phyloP scores from a whole-genome alignment of 1,140 invertebrate species.

The Drosophila sproati region DNA sequence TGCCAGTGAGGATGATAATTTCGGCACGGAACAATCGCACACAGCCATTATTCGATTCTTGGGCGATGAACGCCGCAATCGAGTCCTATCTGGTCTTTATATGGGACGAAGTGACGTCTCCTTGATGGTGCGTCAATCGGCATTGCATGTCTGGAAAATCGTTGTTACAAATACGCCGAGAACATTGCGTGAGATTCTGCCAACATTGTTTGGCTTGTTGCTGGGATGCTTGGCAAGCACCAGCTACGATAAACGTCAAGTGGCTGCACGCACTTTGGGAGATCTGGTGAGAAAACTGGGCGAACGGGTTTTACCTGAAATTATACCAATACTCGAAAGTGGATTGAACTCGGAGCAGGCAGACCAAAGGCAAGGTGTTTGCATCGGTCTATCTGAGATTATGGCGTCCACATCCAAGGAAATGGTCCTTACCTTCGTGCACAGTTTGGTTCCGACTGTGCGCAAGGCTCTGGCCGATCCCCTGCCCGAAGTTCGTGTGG shows the following conservation, averaged over 20 bases:
- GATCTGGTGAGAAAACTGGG: conserved; percentile 99
- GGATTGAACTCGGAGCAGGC: conserved; percentile 95
- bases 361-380: conserved; percentile 98
- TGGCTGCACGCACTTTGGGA: conserved; percentile 97
- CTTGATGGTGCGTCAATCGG: conserved; percentile 97
- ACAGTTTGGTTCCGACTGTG: conserved; percentile 98
- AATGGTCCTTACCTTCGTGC: conserved; percentile 96
- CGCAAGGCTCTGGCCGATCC: conserved; percentile 97
- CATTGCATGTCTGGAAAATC: conserved; percentile 99
- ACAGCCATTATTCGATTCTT: conserved; percentile 94
- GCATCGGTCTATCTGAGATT: conserved; percentile 99
- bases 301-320: conserved; percentile 98
- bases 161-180: conserved; percentile 98
- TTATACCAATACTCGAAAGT: conserved; percentile 98
- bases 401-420: conserved; percentile 98
- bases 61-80: conserved; percentile 94
- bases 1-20: conserved; percentile 99
- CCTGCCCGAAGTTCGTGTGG: conserved; percentile 95
- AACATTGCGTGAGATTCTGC: conserved; percentile 98
- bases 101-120: conserved; percentile 99
- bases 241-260: conserved; percentile 97
- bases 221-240: conserved; percentile 97
- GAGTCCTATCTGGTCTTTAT: conserved; percentile 97
- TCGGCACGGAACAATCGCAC: conserved; percentile 98
- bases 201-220: conserved; percentile 96